Conservation (phyloP, 1,140 invertebrate species). For the Hyposmocoma kahamanoa region DNA sequence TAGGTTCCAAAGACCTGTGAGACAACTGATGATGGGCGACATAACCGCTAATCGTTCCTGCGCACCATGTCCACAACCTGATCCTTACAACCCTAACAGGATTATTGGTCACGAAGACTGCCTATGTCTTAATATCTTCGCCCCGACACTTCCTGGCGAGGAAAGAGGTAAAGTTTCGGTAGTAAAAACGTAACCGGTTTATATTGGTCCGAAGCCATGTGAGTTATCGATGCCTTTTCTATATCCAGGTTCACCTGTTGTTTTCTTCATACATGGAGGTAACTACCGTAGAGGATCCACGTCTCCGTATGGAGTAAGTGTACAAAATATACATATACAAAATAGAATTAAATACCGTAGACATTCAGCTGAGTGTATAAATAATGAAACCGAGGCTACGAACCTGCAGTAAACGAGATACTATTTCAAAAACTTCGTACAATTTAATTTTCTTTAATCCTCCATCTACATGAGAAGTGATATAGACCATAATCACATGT, state of each 20-base stretch:
- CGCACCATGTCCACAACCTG: constrained; percentile 75
- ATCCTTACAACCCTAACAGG: constrained; percentile 33
- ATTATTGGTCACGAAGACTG: constrained; percentile 83
- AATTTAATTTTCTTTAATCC: neutral
- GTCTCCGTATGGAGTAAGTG: constrained; percentile 76
- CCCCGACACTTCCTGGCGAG: constrained; percentile 77
- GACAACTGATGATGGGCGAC: constrained; percentile 71
- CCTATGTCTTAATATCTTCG: constrained; percentile 85
- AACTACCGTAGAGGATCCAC: constrained; percentile 79
- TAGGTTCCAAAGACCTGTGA: constrained; percentile 76
- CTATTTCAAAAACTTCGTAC: too few species aligned
- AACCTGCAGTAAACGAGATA: too few species aligned
- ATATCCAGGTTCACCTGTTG: constrained; percentile 70
- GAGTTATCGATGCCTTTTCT: neutral
- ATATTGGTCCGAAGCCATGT: too few species aligned
- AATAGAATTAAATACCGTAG: too few species aligned
- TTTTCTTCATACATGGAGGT: constrained; percentile 79
- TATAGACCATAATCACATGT: neutral
- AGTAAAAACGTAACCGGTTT: too few species aligned
- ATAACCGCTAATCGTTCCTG: constrained; percentile 71
- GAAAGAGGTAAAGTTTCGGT: constrained; percentile 41
- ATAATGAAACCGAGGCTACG: too few species aligned
- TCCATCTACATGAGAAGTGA: too few species aligned
- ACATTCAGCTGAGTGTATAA: too few species aligned
- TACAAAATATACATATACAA: too few species aligned